Percentiles rank a stretch among this genome's conserved stretches.
Evolutionary conservation across 2,797 vertebrate genomes (phyloP).

Genomic region (Peromyscus nudipes): DNA sequence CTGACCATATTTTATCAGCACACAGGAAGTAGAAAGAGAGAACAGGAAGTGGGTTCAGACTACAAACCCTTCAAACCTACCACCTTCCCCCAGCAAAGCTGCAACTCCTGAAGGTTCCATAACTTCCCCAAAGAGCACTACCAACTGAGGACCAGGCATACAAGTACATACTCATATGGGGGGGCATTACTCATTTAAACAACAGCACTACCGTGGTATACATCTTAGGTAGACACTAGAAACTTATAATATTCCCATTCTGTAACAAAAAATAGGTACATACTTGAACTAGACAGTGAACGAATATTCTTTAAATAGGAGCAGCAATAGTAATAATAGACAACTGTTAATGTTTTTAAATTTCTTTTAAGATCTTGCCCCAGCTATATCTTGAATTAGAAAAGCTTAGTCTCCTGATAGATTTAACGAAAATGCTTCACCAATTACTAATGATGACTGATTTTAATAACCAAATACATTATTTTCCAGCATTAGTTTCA

Average conservation of each 20-base stretch:
- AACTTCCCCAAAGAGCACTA: no score
- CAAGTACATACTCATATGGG: background rate
- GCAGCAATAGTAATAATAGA: background rate
- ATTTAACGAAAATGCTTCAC: background rate
- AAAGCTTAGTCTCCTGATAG: background rate
- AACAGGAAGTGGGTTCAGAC: background rate
- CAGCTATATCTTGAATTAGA: background rate
- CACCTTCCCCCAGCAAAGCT: background rate
- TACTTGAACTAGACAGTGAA: background rate
- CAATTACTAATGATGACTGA: background rate
- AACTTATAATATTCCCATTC: background rate
- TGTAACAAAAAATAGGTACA: background rate
- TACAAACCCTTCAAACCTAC: background rate
- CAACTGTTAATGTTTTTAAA: background rate
- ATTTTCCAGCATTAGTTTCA: background rate
- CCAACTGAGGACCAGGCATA: background rate
- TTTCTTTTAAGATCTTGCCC: conserved; percentile 1
- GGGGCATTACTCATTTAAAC: background rate
- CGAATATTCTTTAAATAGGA: background rate
- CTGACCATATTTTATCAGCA: background rate
- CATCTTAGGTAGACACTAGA: background rate
- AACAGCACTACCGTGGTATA: background rate
- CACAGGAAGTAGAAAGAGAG: background rate
- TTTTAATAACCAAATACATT: background rate
- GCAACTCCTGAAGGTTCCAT: background rate